Conservation (phyloP, 2,797 vertebrate genomes). For the Mormyrus proboscirostris region DNA sequence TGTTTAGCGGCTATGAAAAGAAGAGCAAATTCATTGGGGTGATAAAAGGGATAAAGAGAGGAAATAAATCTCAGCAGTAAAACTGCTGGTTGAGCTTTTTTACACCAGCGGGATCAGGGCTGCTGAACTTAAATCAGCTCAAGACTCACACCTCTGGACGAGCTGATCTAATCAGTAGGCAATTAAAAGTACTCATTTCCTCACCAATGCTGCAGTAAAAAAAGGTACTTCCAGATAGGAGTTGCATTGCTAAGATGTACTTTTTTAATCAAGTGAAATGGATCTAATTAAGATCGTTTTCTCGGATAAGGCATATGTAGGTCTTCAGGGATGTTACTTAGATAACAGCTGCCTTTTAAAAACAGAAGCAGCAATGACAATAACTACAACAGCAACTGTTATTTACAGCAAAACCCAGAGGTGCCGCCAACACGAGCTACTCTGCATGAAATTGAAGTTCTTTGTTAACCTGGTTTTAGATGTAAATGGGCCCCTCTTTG, state of each 20-base stretch:
- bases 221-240: background rate
- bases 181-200: background rate
- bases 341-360: background rate
- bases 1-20: background rate
- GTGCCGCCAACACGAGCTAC: background rate
- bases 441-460: background rate
- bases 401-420: slow-evolving; percentile 4
- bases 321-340: background rate
- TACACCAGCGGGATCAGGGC: background rate
- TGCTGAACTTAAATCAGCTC: slow-evolving; percentile 6
- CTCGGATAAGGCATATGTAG: background rate
- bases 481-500: background rate
- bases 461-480: background rate
- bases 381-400: background rate
- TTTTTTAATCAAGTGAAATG: slow-evolving; percentile 1
- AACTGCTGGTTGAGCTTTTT: background rate
- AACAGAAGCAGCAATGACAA: background rate
- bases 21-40: background rate
- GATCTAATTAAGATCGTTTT: background rate
- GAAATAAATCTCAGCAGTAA: background rate
- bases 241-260: background rate
- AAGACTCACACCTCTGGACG: background rate
- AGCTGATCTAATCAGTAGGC: background rate
- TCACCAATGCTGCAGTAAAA: background rate
- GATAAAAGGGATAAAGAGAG: background rate